Base-by-base conservation (phyloP, 1,140 invertebrate genomes). In the Calliphora vicina region DNA sequence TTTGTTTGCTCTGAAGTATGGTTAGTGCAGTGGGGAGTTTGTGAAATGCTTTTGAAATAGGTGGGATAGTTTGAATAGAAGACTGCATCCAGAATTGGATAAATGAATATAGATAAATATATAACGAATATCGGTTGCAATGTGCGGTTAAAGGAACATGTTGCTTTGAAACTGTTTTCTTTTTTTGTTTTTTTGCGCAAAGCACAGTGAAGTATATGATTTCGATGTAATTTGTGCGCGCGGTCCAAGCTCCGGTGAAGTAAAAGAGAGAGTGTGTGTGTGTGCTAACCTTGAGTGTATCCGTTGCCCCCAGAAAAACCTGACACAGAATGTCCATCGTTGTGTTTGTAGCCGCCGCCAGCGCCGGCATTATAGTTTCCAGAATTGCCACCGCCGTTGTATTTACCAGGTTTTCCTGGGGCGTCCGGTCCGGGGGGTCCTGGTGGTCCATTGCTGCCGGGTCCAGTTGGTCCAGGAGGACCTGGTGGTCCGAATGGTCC, bases 221-320 rank as follows among this genome's bases (percentile, higher is more conserved):
- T 27, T 67, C 50, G 50, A 45, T 81, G 17, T n/a, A 12, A 17
- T 61, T 67, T 23, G 61, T 67, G n/a, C n/a, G 23, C 61, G 80
- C n/a, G 23, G 74, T 78, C 74, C 74, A 78, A 78, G 74, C 74
- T 78, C 74, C 74, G n/a, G 20, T 78, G 13, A 43, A 67, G 57
- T 23, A 50, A 50, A 50, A 50, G 0, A 15, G 57, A 12, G 57
- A 43, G n/a, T 82, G 43, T 43, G 20, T 83, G 15, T 67, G 76
- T 80, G 26, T 82, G 86, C 88, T 89, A 89, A 90, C 88, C 88
- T 90, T 85, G 57, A 84, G 83, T 82, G 83, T 89, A 89, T 86
- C 84, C 83, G 84, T 86, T 29, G 83, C 86, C 87, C 87, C 86
- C 88, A 90, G 88, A 88, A 90, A 88, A 90, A 89, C 88, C 88